These are phyloP conservation scores for Coregonus ussuriensis DNA, from an alignment of 2,797 vertebrate genomes.

Conservation along the genomic window DNA sequence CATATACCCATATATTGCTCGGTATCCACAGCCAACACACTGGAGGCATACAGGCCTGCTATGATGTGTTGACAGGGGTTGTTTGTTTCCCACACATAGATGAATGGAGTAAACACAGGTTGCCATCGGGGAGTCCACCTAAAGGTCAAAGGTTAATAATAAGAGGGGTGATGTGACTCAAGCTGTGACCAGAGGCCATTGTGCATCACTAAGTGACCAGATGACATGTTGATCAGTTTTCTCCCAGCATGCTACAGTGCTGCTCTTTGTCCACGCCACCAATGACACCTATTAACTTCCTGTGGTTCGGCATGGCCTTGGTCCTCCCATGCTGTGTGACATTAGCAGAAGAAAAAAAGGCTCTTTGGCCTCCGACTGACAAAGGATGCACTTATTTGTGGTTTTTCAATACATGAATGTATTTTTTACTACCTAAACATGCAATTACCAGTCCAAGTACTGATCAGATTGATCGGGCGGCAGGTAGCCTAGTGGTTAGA, in stretches of 20 bases:
- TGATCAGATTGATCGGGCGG: no score
- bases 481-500: no score
- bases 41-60: slow-evolving; percentile 17
- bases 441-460: no score
- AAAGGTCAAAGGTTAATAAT: slow-evolving; percentile 58
- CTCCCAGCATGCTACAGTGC: slow-evolving; percentile 49
- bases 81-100: slow-evolving; percentile 23
- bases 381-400: slow-evolving; percentile 28
- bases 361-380: slow-evolving; percentile 27
- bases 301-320: slow-evolving; percentile 34
- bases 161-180: slow-evolving; percentile 26
- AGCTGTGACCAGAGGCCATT: slow-evolving; percentile 60
- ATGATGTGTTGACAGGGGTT: slow-evolving; percentile 29
- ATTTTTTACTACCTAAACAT: no score
- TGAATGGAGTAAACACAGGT: slow-evolving; percentile 41
- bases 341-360: background rate
- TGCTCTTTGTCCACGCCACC: slow-evolving; percentile 53
- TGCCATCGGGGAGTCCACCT: slow-evolving; percentile 48
- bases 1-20: no score
- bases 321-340: slow-evolving; percentile 20
- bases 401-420: background rate
- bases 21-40: no score
- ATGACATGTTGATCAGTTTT: slow-evolving; percentile 59
- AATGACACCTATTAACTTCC: slow-evolving; percentile 67
- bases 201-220: slow-evolving; percentile 53